A percentile compares a stretch with the other conserved stretches of the same genome.
Conservation (phyloP, 2,888 invertebrate genomes). For the Holacanthella duospinosa region DNA sequence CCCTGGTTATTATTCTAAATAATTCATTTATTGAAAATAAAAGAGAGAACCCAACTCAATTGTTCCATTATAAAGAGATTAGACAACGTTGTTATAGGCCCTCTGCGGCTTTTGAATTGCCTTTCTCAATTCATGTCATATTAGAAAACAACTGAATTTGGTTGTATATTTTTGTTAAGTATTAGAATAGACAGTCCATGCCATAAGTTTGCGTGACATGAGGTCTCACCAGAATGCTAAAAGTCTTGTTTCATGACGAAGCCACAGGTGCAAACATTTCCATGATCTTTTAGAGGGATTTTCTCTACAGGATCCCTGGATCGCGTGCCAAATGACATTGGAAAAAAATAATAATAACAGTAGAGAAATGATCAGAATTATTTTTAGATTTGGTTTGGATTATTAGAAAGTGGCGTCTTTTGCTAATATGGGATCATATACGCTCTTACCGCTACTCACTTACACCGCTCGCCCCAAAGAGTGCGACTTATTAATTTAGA, state of each 20-base stretch:
- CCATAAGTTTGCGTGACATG: slow-evolving; percentile 3
- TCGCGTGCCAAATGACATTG: slow-evolving; percentile 2
- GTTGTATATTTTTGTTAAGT: not conserved
- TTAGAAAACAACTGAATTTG: not conserved
- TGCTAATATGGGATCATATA: no score
- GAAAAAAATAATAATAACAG: not conserved
- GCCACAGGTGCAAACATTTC: slow-evolving; percentile 6
- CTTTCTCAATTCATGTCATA: not conserved
- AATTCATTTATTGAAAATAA: slow-evolving; percentile 1
- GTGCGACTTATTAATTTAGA: not conserved
- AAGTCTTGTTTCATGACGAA: not conserved
- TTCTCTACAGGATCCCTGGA: not conserved
- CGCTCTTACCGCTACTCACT: no score
- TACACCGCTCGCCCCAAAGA: no score
- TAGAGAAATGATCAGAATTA: not conserved
- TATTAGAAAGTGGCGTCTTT: no score
- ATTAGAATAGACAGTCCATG: not conserved
- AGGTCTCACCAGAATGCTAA: not conserved
- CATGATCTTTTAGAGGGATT: not conserved
- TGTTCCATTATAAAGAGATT: not conserved
- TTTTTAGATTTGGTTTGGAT: not conserved
- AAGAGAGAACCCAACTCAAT: not conserved
- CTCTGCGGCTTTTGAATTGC: not conserved
- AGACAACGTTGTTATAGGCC: no score
- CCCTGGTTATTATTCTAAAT: not conserved